Conservation (phyloP, 2,113 vertebrate genomes). For the Gorsachius goisagi region DNA sequence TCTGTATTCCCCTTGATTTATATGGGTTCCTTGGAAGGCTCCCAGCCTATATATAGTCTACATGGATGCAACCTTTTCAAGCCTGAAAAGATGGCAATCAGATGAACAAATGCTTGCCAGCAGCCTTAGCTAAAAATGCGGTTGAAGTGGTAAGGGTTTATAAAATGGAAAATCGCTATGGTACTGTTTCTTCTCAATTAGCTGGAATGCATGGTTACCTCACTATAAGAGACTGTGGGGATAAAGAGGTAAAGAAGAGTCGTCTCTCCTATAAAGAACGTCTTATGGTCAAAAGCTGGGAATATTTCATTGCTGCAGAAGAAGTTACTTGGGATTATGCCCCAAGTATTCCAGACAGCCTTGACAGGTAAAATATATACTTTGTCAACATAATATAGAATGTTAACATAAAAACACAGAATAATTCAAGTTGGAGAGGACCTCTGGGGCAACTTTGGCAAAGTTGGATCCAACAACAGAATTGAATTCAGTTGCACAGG, state of each 20-base stretch:
- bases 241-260: conserved; percentile 59
- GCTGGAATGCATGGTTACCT: conserved; percentile 87
- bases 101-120: not conserved
- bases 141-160: not conserved
- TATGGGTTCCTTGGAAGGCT: not conserved
- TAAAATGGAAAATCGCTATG: not conserved
- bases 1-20: not conserved
- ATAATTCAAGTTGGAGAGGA: not conserved
- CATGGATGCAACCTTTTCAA: not conserved
- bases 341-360: conserved; percentile 70
- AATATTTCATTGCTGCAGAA: conserved; percentile 92
- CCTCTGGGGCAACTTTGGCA: not conserved
- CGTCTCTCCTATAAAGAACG: conserved; percentile 72
- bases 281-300: conserved; percentile 80
- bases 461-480: not conserved
- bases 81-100: not conserved
- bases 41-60: not conserved
- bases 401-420: not conserved
- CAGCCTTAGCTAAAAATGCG: not conserved
- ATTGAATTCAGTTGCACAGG: not conserved
- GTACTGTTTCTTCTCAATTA: conserved; percentile 53
- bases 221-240: conserved; percentile 75
- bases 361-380: conserved; percentile 79
- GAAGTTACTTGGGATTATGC: conserved; percentile 92
- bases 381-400: not conserved